Base-by-base conservation (phyloP, 2,888 invertebrate species). In the Mythimna ferrago region DNA sequence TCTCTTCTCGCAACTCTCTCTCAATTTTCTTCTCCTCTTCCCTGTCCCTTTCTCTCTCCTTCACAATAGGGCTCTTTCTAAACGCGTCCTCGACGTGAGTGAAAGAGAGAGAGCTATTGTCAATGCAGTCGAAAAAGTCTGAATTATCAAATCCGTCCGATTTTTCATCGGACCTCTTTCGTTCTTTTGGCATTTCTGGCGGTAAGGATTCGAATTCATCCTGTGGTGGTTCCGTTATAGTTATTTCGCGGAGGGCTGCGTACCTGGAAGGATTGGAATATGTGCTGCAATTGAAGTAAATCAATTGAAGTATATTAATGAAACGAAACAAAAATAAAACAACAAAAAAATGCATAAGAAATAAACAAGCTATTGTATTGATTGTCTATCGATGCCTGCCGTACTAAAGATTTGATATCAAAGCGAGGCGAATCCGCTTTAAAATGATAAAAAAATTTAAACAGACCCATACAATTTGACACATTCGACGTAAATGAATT, bases 181-280 rank as follows among this genome's bases (percentile, higher is more conserved):
- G 88, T 76, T 96, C 96, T 84, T 96, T 96, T 0, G 96, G 94
- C n/a, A 90, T 82, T 86, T 96, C 96, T 0, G 96, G 94, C 0
- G 96, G 96, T 48, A 96, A 80, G 0, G 95, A 96, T 80, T 96
- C 96, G 72, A 94, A 94, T 73, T 97, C 97, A 11, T 97, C 97
- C 85, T 90, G 95, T 63, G 94, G 95, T 78, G 94, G 96, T 88
- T 97, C 97, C 0, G 97, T 97, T 71, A 97, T 95, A 54, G 98
- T 98, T 16, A 98, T 97, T 89, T 98, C 98, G 0, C 98, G 96
- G 66, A 98, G 92, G 0, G 98, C 98, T 0, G 98, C 98, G 90
- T 98, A 98, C 86, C 90, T 91, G 68, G 41, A 67, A 80, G 69
- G 21, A 61, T 56, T 64, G 21, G 57, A 41, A 80, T 66, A 14